Conservation (phyloP, 1,140 invertebrate genomes). For the Proctacanthus coquilletti region DNA sequence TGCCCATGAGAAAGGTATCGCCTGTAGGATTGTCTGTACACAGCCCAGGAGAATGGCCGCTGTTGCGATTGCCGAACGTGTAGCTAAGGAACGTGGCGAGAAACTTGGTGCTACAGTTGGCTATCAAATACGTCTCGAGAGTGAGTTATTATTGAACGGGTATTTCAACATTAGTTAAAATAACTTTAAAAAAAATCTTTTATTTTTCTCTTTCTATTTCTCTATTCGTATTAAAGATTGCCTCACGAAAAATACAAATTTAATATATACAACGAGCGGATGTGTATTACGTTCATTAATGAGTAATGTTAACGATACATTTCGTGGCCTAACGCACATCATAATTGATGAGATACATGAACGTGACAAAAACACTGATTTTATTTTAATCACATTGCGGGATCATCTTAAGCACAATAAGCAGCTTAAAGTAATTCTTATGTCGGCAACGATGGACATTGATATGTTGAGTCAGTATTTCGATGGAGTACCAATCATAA, state of each 20-base stretch:
- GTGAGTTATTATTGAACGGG: slow-evolving; percentile 14
- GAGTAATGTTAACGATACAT: slow-evolving; percentile 25
- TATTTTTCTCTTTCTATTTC: background rate
- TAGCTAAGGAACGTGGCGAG: slow-evolving; percentile 73
- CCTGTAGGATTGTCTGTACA: slow-evolving; percentile 80
- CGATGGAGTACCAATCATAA: slow-evolving; percentile 57
- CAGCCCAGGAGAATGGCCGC: slow-evolving; percentile 85
- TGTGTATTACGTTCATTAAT: slow-evolving; percentile 20
- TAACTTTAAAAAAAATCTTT: background rate
- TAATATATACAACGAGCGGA: slow-evolving; percentile 23
- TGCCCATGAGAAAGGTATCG: slow-evolving; percentile 41
- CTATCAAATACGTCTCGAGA: slow-evolving; percentile 83
- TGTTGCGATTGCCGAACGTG: slow-evolving; percentile 66
- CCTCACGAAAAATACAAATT: slow-evolving; percentile 16
- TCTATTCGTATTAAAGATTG: slow-evolving; percentile 5
- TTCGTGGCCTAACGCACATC: slow-evolving; percentile 58
- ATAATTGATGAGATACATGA: slow-evolving; percentile 93
- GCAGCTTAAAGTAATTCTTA: slow-evolving; percentile 69
- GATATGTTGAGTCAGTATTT: slow-evolving; percentile 65
- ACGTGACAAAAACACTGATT: slow-evolving; percentile 83
- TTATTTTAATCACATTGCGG: slow-evolving; percentile 71
- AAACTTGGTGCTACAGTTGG: slow-evolving; percentile 75
- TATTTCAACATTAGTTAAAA: background rate
- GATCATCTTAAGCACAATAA: slow-evolving; percentile 56
- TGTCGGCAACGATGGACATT: slow-evolving; percentile 87